A percentile compares a stretch with the other conserved stretches of the same genome.
These are phyloP conservation scores for Aphelenchoides fujianensis DNA, from an alignment of 1,140 invertebrate species.

Conservation along the genomic window DNA sequence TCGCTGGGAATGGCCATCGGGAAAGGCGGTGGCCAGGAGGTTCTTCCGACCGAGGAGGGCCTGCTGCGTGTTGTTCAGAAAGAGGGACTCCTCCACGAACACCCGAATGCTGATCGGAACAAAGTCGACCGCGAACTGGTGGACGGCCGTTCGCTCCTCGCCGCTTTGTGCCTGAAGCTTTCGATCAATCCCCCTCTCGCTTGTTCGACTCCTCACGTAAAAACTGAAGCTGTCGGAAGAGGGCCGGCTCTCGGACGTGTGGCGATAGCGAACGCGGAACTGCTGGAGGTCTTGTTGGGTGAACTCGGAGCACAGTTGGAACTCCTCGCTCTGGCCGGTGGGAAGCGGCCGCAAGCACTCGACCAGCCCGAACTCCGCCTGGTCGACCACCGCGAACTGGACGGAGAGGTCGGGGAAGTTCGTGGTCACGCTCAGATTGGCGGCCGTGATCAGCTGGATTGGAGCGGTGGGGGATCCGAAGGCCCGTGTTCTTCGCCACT, in stretches of 20 bases:
- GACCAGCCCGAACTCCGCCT: slow-evolving; percentile 55
- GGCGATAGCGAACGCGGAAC: slow-evolving; percentile 51
- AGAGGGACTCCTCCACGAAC: slow-evolving; percentile 53
- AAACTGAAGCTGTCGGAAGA: slow-evolving; percentile 53
- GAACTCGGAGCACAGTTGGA: slow-evolving; percentile 42
- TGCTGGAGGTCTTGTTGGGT: slow-evolving; percentile 42
- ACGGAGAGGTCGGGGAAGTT: slow-evolving; percentile 51
- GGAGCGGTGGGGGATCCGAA: slow-evolving; percentile 47
- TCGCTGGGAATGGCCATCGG: slow-evolving; percentile 48
- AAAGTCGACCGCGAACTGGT: slow-evolving; percentile 54
- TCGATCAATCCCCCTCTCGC: too few species aligned
- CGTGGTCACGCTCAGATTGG: slow-evolving; percentile 51
- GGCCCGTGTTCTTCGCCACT: slow-evolving; percentile 46
- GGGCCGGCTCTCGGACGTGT: slow-evolving; percentile 43
- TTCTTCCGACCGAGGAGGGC: slow-evolving; percentile 33
- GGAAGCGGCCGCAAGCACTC: slow-evolving; percentile 45
- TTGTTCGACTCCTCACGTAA: slow-evolving; percentile 42
- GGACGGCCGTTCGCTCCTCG: slow-evolving; percentile 39
- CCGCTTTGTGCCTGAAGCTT: slow-evolving; percentile 47
- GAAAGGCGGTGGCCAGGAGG: slow-evolving; percentile 58
- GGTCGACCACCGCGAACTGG: slow-evolving; percentile 50
- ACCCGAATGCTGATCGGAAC: slow-evolving; percentile 58
- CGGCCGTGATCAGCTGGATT: slow-evolving; percentile 37
- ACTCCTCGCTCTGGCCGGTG: slow-evolving; percentile 25
- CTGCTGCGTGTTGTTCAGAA: slow-evolving; percentile 56